Conservation (phyloP, 2,888 invertebrate species). For the Serrognathus titanus region DNA sequence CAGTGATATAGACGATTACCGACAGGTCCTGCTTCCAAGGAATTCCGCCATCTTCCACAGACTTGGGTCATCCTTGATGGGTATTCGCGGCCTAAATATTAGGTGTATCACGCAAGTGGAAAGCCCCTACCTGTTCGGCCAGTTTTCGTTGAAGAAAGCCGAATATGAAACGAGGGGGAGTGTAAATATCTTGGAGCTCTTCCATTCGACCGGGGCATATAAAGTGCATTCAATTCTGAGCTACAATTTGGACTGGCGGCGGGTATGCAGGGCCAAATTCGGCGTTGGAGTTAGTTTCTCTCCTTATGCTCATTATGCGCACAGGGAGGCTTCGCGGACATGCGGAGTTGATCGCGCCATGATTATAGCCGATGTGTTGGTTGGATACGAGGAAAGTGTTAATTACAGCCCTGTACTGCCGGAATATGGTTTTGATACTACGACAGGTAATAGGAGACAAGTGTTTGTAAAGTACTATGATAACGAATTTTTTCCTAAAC, state of each 20-base stretch:
- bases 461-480: slow-evolving; percentile 44
- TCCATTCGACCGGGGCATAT: slow-evolving; percentile 32
- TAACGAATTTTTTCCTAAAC: slow-evolving; percentile 42
- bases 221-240: slow-evolving; percentile 33
- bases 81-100: not conserved
- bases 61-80: not conserved
- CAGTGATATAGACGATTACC: no score
- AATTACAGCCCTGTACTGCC: slow-evolving; percentile 17
- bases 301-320: slow-evolving; percentile 30
- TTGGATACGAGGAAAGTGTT: slow-evolving; percentile 23
- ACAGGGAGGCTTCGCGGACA: slow-evolving; percentile 28
- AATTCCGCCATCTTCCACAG: no score
- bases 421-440: slow-evolving; percentile 1
- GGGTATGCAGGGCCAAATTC: slow-evolving; percentile 29
- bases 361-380: slow-evolving; percentile 38
- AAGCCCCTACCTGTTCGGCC: slow-evolving; percentile 33
- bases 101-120: slow-evolving; percentile 28
- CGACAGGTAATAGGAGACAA: slow-evolving; percentile 28
- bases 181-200: slow-evolving; percentile 20
- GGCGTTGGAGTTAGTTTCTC: slow-evolving; percentile 41
- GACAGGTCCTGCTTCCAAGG: no score
- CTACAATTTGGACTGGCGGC: slow-evolving; percentile 38
- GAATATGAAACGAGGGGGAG: slow-evolving; percentile 30
- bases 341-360: slow-evolving; percentile 33
- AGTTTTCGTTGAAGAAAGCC: slow-evolving; percentile 30